Base-by-base conservation (phyloP, 2,113 vertebrate species). In the Sprattus sprattus region DNA sequence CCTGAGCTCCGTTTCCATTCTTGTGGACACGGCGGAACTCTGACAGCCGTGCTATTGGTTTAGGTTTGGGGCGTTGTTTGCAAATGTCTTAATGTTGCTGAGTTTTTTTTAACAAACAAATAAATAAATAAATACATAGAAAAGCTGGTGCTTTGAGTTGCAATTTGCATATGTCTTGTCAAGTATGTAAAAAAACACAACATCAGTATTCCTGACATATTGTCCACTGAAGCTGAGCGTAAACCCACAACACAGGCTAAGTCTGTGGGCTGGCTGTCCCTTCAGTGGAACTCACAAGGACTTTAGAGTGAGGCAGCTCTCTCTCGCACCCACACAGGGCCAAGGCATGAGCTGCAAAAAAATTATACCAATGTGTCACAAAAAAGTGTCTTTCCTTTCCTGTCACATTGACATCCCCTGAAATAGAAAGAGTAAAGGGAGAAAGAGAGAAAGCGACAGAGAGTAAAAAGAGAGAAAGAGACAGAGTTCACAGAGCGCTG, bases 91-190 rank as follows among this genome's bases (percentile, higher is more conserved):
- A 22, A 22, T 20, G 20, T 22, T 39, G 71, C 71, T 39, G 71
- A 78, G 25, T 32, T 78, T 67, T 13, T 22, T 64, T 78, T 32
- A 39, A 78, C 13, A 32, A 25, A 25, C 9, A 32, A 71, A 64
- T 71, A 28, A 28, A 71, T 28, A 71, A 28, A 71, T 28, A 28
- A 71, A 71, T 3, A 85, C 84, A 90, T 87, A 92, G 91, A 90
- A 91, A 89, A 2, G 5, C n/a, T 64, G 7, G 4, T 9, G 25
- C 6, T 32, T 32, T 3, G 25, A 71, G 64, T 28, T 28, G 8
- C n/a, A n/a, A 71, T 71, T 28, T 71, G 64, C 64, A 71, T 71
- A 71, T 3, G 32, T 78, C 67, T 28, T 32, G 25, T 75, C 25
- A 78, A 67, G 64, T 22, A 67, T 67, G n/a, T 11, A 64, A 64